A percentile compares a stretch with the other conserved stretches of the same genome.
These are phyloP conservation scores for Myotis brandtii DNA, from an alignment of 2,113 vertebrate genomes.

Conservation along the genomic window DNA sequence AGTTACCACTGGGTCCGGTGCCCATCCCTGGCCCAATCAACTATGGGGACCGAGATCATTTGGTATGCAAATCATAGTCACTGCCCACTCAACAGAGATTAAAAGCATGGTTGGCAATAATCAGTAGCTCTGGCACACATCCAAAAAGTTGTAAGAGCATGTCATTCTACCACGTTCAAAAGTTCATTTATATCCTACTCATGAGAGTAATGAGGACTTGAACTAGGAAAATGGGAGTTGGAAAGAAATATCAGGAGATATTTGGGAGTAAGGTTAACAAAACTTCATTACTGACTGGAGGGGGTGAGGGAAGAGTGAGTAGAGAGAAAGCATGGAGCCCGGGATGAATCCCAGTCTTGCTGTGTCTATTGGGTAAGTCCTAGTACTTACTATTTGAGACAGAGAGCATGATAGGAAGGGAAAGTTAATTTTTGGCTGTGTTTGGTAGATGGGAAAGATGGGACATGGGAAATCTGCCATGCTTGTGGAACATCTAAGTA, in stretches of 20 bases:
- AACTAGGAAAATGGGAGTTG: background rate
- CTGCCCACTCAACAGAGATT: background rate
- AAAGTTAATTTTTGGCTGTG: background rate
- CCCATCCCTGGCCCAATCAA: background rate
- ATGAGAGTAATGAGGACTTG: background rate
- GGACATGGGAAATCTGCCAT: background rate
- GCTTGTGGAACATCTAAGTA: background rate
- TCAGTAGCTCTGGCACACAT: background rate
- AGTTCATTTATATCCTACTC: constrained; percentile 26
- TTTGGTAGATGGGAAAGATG: constrained; percentile 30
- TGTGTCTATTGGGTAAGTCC: background rate
- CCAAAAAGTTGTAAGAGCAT: background rate
- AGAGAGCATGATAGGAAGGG: background rate
- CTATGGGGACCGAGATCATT: background rate
- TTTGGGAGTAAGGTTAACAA: background rate
- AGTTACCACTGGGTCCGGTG: background rate
- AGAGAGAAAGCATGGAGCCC: background rate
- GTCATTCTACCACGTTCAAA: background rate
- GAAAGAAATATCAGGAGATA: background rate
- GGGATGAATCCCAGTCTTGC: background rate
- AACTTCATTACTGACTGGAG: background rate
- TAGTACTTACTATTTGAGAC: background rate
- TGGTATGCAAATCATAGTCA: background rate
- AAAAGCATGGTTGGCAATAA: background rate
- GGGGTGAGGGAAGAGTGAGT: background rate